A percentile compares a stretch with the other conserved stretches of the same genome.
Conservation (phyloP, 2,113 vertebrate species). For the Clarias magur region DNA sequence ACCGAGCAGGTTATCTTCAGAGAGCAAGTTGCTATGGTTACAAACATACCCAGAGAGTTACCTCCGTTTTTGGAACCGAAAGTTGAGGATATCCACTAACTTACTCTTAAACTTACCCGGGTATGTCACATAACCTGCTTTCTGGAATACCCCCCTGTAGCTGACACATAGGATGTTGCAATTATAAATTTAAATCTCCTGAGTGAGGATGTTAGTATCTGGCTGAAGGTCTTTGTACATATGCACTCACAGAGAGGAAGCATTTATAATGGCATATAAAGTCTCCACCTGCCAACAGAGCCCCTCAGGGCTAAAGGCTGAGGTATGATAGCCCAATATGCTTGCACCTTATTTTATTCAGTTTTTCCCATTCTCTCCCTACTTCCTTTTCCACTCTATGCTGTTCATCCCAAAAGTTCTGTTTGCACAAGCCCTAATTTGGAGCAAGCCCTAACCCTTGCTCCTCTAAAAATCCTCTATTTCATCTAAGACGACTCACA, state of each 20-base stretch:
- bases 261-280: constrained; percentile 54
- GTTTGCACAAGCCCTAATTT: constrained; percentile 32
- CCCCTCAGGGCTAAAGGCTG: constrained; percentile 11
- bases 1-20: too few species aligned
- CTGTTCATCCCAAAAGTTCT: constrained; percentile 30
- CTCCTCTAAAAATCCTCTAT: constrained; percentile 1
- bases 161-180: constrained; percentile 12
- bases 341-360: constrained; percentile 26
- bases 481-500: neutral
- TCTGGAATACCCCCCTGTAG: too few species aligned
- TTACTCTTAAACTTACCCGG: too few species aligned
- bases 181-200: constrained; percentile 41
- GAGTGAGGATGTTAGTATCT: constrained; percentile 18
- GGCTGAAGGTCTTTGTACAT: constrained; percentile 34
- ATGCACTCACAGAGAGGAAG: constrained; percentile 41
- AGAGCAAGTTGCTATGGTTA: too few species aligned
- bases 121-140: too few species aligned
- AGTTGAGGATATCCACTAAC: too few species aligned
- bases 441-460: constrained; percentile 6
- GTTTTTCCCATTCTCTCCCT: constrained; percentile 9
- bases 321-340: constrained; percentile 35
- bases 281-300: constrained; percentile 36
- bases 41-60: too few species aligned
- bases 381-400: neutral
- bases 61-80: too few species aligned